Evolutionary conservation across 2,113 vertebrate genomes (phyloP), one percentile per base, ranked within the genome.

Genomic region (Excalfactoria chinensis): DNA sequence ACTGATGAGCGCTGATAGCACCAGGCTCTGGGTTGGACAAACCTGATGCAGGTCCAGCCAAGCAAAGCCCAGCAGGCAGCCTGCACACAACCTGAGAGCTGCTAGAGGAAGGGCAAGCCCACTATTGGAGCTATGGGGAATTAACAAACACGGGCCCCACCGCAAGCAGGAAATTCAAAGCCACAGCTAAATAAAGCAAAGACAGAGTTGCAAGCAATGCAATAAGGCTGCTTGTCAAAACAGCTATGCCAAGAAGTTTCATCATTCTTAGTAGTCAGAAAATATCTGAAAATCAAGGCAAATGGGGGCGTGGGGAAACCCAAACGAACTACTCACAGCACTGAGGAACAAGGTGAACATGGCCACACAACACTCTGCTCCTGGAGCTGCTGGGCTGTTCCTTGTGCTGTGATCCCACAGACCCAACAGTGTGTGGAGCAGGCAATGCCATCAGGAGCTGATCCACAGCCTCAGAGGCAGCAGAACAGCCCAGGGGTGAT

Each of bases 121-220:
- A 62, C 6, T 0, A n/a, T 23, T 15, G 53, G 5, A 40, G 77
- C 77, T 34, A 34, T 1, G 40, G 76, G 40, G 76, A 88, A 63
- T 21, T 20, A 70, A 88, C 75, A 78, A 58, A 91, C 67, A 71
- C 56, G 13, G 10, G 30, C 43, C 70, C 37, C 11, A 19, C 87
- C 93, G 59, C 70, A 58, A 41, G 70, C 92, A 28, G 53, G 95
- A 93, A 96, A 80, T 18, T 22, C 53, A 84, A 94, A 84, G 66
- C 96, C 94, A 75, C 93, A 93, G 69, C 63, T 25, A 68, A 35
- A 23, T 13, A 37, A 62, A 80, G 86, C 70, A 40, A 34, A 44
- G 49, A 22, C 40, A 53, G 72, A 41, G 46, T 34, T 35, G 14
- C 19, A 26, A 77, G 78, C 30, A 26, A n/a, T 1, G n/a, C 59